phyloP scores from a whole-genome alignment of 2,113 vertebrate genomes.

The Gulo gulo region DNA sequence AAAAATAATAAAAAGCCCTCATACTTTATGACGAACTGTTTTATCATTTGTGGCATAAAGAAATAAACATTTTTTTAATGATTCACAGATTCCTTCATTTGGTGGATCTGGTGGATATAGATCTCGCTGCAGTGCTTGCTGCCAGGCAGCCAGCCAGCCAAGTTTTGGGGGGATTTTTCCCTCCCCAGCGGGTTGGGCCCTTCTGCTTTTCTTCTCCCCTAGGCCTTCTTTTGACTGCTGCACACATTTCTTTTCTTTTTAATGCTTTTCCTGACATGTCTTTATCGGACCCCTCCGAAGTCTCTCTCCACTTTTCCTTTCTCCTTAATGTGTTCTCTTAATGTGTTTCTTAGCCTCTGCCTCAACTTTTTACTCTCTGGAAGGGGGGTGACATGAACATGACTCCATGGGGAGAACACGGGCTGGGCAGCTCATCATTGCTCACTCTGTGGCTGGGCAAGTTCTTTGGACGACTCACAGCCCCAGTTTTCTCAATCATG shows the following conservation, averaged over 20 bases:
- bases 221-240: conserved; percentile 17
- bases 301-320: conserved; percentile 23
- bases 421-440: background rate
- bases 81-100: conserved; percentile 69
- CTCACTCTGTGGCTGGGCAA: background rate
- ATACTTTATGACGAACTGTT: conserved; percentile 69
- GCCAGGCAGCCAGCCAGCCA: conserved; percentile 56
- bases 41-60: conserved; percentile 78
- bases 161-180: background rate
- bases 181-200: background rate
- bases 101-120: conserved; percentile 51
- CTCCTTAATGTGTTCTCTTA: conserved; percentile 7
- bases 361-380: background rate
- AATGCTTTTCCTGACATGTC: conserved; percentile 47
- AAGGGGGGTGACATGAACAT: background rate
- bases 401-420: background rate
- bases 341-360: conserved; percentile 17
- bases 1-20: conserved; percentile 60
- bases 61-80: conserved; percentile 78
- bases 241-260: conserved; percentile 39
- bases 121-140: conserved; percentile 19
- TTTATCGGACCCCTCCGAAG: conserved; percentile 33
- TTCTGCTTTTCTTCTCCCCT: conserved; percentile 58
- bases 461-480: background rate
- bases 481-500: background rate